These are phyloP conservation scores for Dinoponera quadriceps DNA, from an alignment of 1,140 invertebrate species.

Conservation along the genomic window DNA sequence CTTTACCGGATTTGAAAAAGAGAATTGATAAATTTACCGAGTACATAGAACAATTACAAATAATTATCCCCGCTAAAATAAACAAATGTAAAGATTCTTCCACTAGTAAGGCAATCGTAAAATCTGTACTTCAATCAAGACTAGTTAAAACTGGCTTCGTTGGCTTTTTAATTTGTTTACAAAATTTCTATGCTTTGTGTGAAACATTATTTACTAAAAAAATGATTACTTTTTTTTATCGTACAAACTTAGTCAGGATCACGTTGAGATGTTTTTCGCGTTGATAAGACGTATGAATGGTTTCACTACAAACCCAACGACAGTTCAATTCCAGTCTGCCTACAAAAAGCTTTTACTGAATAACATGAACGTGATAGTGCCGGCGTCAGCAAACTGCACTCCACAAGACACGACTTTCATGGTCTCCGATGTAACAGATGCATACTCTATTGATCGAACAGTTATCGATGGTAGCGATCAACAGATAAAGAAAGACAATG, in stretches of 20 bases:
- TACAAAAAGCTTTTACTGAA: no score
- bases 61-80: neutral
- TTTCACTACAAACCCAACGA: neutral
- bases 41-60: conserved; percentile 5
- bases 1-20: neutral
- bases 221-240: neutral
- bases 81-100: neutral
- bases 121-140: neutral
- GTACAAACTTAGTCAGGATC: neutral
- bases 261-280: neutral
- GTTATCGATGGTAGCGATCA: no score
- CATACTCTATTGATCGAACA: no score
- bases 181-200: neutral
- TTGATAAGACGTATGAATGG: conserved; percentile 10
- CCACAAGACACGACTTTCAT: no score
- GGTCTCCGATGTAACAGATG: no score
- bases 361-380: no score
- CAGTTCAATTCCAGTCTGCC: neutral
- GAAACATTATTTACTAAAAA: neutral
- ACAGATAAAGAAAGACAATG: no score
- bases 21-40: conserved; percentile 1
- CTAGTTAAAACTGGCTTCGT: neutral
- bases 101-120: neutral
- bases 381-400: no score
- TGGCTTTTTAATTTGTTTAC: neutral